Evolutionary conservation across 2,113 vertebrate genomes (phyloP).

Genomic region (Syngnathoides biaculeatus): DNA sequence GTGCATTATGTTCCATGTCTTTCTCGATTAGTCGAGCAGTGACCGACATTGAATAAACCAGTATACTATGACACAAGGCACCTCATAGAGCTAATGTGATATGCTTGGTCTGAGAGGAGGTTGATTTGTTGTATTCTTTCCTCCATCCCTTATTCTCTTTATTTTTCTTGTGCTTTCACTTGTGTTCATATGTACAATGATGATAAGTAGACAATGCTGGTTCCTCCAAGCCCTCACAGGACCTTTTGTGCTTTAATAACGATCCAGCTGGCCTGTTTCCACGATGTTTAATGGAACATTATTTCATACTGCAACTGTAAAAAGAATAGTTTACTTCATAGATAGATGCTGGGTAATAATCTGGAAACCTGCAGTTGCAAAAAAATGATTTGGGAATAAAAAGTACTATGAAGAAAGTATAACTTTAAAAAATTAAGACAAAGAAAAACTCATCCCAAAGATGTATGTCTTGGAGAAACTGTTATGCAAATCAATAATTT

Average conservation of each 20-base stretch:
- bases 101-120: constrained; percentile 41
- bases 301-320: not conserved
- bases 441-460: not conserved
- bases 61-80: constrained; percentile 51
- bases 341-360: not conserved
- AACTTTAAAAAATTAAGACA: not conserved
- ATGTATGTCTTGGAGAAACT: no score
- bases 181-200: constrained; percentile 74
- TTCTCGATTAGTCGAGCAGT: constrained; percentile 80
- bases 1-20: constrained; percentile 88
- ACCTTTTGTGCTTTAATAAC: constrained; percentile 28
- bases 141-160: constrained; percentile 6
- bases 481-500: no score
- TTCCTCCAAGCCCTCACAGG: constrained; percentile 29
- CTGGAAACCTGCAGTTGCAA: not conserved
- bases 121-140: constrained; percentile 63
- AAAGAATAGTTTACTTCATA: not conserved
- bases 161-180: constrained; percentile 77
- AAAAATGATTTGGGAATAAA: not conserved
- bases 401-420: not conserved
- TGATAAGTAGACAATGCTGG: constrained; percentile 45
- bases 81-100: constrained; percentile 60
- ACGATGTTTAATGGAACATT: constrained; percentile 23
- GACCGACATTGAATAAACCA: constrained; percentile 83
- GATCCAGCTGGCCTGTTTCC: constrained; percentile 66